Base-by-base conservation (phyloP, 1,140 invertebrate species). In the Anadara kagoshimensis region DNA sequence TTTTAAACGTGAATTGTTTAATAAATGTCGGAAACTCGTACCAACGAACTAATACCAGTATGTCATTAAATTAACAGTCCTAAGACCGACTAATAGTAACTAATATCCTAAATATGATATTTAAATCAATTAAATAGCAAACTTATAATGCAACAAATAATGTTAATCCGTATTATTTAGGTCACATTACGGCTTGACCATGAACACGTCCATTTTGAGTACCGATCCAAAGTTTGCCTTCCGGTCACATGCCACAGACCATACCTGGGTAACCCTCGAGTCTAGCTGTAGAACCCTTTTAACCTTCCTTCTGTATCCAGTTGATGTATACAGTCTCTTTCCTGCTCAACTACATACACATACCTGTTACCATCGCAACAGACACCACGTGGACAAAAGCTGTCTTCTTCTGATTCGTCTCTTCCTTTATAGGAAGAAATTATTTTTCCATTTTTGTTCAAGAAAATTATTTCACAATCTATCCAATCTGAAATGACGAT, bases 401-500 rank as follows among this genome's bases (percentile, higher is more conserved):
- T 36, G 18, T 63, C 61, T 16, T 47, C 61, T 63, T 43, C 22
- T 10, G 49, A 11, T 8, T 49, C 5, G 1, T 43, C 43, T 47
- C 49, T 63, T 3, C 61, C 61, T 49, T 49, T 49, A 29, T 63
- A 63, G 18, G 22, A 63, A 16, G 43, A 43, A 7, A 63, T n/a
- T 63, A 47, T 45, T 63, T 49, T 41, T 5, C 49, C 43, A 14
- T 49, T 26, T 26, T 63, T 47, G 26, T 43, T 47, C 29, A 63
- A 16, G 26, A 63, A 63, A 3, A 36, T 36, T 4, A 63, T 45
- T 47, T 43, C 61, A 16, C 45, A 18, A n/a, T 63, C 22, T 26
- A 63, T 49, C 61, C 61, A 63, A 24, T 63, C 61, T 5, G 61
- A 63, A 16, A 63, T 49, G 8, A 63, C 45, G 24, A 63, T 49